phyloP scores from a whole-genome alignment of 1,140 invertebrate species.

The Drosophila arawakana region DNA sequence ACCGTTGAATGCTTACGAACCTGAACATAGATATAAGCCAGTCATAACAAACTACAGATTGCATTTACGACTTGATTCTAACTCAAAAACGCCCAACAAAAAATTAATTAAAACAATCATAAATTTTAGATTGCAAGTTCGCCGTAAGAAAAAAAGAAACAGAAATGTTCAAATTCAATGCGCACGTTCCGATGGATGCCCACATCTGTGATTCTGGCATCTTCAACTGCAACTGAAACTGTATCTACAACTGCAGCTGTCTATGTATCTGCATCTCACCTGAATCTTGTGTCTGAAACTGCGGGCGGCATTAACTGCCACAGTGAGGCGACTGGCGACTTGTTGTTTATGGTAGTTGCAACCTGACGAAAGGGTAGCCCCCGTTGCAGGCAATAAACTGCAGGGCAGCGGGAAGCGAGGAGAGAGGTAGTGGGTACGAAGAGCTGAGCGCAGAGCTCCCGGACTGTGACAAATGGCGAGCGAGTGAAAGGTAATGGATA shows the following conservation, averaged over 20 bases:
- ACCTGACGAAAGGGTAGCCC: slow-evolving; percentile 36
- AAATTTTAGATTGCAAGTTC: slow-evolving; percentile 42
- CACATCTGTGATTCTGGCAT: slow-evolving; percentile 10
- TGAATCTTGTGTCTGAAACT: slow-evolving; percentile 17
- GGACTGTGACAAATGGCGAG: slow-evolving; percentile 47
- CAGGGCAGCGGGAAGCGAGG: slow-evolving; percentile 4
- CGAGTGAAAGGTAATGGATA: slow-evolving; percentile 40
- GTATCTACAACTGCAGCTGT: background rate
- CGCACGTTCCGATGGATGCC: slow-evolving; percentile 24
- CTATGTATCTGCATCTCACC: slow-evolving; percentile 12
- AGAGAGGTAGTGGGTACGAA: slow-evolving; percentile 14
- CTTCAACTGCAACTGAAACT: slow-evolving; percentile 10
- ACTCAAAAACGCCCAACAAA: slow-evolving; percentile 34
- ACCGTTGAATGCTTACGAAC: background rate
- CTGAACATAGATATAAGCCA: background rate
- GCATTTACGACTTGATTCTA: slow-evolving; percentile 32
- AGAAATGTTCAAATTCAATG: slow-evolving; percentile 21
- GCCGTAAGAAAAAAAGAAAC: background rate
- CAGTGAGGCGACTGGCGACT: slow-evolving; percentile 12
- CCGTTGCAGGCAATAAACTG: slow-evolving; percentile 31
- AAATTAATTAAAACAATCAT: slow-evolving; percentile 50
- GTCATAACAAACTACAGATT: background rate
- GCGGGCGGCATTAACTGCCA: slow-evolving; percentile 26
- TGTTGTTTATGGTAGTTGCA: slow-evolving; percentile 40
- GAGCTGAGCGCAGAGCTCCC: slow-evolving; percentile 33